Evolutionary conservation across 2,113 vertebrate genomes (phyloP).

Genomic region (Thamnophis sirtalis): DNA sequence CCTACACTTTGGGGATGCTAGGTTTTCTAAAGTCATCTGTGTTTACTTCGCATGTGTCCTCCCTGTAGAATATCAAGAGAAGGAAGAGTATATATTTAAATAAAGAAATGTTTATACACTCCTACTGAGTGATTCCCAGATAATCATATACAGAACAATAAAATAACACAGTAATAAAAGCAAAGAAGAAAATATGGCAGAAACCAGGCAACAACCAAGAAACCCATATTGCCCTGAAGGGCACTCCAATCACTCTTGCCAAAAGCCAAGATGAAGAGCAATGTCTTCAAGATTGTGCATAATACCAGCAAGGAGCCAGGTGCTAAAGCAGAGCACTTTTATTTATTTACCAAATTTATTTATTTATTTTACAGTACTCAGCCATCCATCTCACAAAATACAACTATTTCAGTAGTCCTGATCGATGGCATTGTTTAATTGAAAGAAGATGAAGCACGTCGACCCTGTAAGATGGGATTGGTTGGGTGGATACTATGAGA

Average conservation of each 20-base stretch:
- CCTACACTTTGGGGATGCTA: background rate
- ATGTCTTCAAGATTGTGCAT: background rate
- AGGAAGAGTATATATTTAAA: background rate
- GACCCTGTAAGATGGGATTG: background rate
- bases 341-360: background rate
- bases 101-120: background rate
- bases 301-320: background rate
- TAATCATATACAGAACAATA: background rate
- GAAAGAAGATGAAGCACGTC: background rate
- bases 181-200: background rate
- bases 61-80: background rate
- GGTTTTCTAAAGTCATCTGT: background rate
- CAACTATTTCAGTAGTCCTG: background rate
- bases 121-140: background rate
- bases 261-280: background rate
- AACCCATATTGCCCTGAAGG: background rate
- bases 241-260: background rate
- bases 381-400: background rate
- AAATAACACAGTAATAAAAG: background rate
- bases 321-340: background rate
- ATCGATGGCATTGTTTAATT: background rate
- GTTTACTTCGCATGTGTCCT: background rate
- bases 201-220: background rate
- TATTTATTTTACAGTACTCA: background rate
- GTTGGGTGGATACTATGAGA: background rate